Evolutionary conservation across 2,113 vertebrate genomes (phyloP), one percentile per base, ranked within the genome.

Genomic region (Cyanistes caeruleus): DNA sequence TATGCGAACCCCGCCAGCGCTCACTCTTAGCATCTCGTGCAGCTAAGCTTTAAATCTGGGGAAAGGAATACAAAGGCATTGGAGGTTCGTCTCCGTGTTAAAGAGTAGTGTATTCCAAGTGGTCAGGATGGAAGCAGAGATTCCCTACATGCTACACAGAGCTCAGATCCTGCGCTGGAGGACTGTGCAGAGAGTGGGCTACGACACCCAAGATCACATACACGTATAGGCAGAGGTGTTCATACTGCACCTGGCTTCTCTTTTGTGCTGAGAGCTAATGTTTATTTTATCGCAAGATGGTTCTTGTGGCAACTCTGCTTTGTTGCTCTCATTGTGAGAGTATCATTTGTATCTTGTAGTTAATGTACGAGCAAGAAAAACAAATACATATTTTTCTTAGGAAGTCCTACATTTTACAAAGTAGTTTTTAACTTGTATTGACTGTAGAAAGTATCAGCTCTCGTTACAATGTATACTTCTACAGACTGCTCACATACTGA

Each of bases 331-430:
- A 2, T 31, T 56, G 23, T 1, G 3, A 23, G 64, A 62, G 31
- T 74, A 10, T 62, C 1, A 0, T 37, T 76, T 72, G 3, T 58
- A 24, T 94, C 87, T 85, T 59, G n/a, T 75, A 76, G 41, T 48
- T 76, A 35, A 21, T 18, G 11, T 31, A 46, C 14, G 8, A 59
- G 27, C 9, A 28, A 72, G 51, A 16, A 53, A 94, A 69, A 62
- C n/a, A 46, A 68, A 63, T 14, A 10, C 0, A 0, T 15, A 6
- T 0, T 83, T 56, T 82, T 75, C 28, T 44, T 44, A 27, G 2
- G 1, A 33, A 44, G 44, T 27, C 10, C 2, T 14, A 5, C 4
- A 0, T 51, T 27, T 46, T 65, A 48, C 43, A 8, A 51, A 84
- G 14, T 24, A 15, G 8, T 6, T 67, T 78, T 82, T 70, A 10